A percentile compares a stretch with the other conserved stretches of the same genome.
phyloP scores from a whole-genome alignment of 2,113 vertebrate species.

The Ursus arctos region DNA sequence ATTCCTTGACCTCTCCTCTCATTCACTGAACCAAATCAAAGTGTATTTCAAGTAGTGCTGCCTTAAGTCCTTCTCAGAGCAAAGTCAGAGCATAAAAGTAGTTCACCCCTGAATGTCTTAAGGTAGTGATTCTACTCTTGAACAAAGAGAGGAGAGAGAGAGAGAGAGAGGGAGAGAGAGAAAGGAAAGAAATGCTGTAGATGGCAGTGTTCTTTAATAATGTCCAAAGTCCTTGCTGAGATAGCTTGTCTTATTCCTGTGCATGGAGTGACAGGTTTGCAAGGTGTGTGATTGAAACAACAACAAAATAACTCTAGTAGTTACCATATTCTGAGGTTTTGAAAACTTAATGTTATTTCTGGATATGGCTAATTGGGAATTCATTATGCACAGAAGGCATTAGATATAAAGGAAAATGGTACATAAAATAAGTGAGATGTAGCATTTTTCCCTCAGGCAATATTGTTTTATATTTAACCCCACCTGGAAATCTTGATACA shows the following conservation, averaged over 20 bases:
- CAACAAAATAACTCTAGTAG: background rate
- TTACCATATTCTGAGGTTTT: background rate
- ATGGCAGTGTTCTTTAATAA: constrained; percentile 31
- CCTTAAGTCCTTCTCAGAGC: background rate
- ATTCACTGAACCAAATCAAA: constrained; percentile 53
- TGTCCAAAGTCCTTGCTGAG: background rate
- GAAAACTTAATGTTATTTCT: background rate
- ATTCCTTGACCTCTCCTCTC: constrained; percentile 34
- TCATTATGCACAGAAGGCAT: background rate
- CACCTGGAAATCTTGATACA: background rate
- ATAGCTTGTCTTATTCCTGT: background rate
- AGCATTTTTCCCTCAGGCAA: background rate
- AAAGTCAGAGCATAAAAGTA: background rate
- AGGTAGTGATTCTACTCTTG: background rate
- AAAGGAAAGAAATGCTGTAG: background rate
- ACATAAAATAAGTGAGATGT: background rate
- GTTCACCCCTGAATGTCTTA: constrained; percentile 3
- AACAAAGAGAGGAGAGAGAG: background rate
- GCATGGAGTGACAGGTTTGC: background rate
- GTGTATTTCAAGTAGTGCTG: background rate
- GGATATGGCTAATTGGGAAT: background rate
- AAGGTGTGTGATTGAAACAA: background rate
- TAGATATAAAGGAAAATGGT: background rate
- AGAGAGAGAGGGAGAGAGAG: background rate
- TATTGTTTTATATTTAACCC: background rate